phyloP scores from a whole-genome alignment of 2,888 invertebrate genomes.

The Selenia dentaria region DNA sequence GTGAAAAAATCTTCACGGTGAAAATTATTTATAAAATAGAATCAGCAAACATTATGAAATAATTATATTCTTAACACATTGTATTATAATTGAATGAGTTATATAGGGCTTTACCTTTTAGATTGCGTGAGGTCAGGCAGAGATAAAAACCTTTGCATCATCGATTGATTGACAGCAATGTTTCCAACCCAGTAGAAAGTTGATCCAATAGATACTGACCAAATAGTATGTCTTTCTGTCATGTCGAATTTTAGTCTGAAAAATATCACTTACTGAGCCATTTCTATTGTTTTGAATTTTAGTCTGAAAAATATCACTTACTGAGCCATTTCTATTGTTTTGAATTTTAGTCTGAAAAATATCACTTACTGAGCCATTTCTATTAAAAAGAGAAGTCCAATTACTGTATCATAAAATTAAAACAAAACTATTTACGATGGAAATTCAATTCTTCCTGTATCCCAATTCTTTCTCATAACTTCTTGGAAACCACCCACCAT shows the following conservation, averaged over 20 bases:
- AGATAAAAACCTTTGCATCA: constrained; percentile 91
- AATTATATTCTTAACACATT: no score
- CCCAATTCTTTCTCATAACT: constrained; percentile 83
- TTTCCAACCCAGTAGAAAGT: constrained; percentile 89
- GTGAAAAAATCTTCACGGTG: no score
- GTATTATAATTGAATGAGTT: no score
- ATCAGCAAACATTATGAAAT: no score
- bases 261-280: no score
- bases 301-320: no score
- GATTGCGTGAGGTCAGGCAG: constrained; percentile 87
- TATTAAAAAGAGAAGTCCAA: background rate
- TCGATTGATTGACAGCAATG: constrained; percentile 90
- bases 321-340: no score
- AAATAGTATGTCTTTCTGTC: constrained; percentile 89
- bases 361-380: background rate
- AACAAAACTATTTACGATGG: constrained; percentile 70
- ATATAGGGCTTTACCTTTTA: constrained; percentile 73
- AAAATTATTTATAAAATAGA: no score
- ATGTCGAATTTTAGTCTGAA: constrained; percentile 87
- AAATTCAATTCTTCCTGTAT: constrained; percentile 85
- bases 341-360: no score
- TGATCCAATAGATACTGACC: constrained; percentile 89
- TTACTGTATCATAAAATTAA: background rate
- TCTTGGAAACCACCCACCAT: constrained; percentile 86
- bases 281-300: no score